phyloP scores from a whole-genome alignment of 2,888 invertebrate species.

The Scaptomyza polygonia region DNA sequence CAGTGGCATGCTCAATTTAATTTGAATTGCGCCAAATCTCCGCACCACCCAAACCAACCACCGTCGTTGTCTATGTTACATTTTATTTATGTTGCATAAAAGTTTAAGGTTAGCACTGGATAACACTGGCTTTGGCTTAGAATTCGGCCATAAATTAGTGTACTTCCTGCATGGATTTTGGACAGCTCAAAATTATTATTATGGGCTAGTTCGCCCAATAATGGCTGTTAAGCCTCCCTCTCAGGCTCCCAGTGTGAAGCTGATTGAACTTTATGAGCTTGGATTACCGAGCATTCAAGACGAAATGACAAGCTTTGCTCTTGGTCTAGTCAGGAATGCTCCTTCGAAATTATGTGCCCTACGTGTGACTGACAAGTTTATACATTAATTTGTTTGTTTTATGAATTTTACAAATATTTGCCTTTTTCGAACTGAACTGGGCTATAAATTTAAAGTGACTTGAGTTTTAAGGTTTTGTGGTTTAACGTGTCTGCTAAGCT shows the following conservation, averaged over 20 bases:
- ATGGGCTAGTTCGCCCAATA: conserved; percentile 24
- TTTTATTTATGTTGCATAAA: conserved; percentile 56
- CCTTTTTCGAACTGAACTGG: conserved; percentile 59
- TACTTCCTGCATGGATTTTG: conserved; percentile 56
- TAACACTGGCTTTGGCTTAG: conserved; percentile 23
- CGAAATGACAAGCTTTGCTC: conserved; percentile 24
- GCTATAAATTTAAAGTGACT: conserved; percentile 57
- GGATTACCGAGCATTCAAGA: conserved; percentile 48
- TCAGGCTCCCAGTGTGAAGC: conserved; percentile 22
- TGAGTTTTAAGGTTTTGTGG: conserved; percentile 30
- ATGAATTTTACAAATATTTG: conserved; percentile 50
- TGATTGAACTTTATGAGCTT: conserved; percentile 73
- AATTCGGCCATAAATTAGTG: conserved; percentile 65
- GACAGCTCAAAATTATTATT: conserved; percentile 50
- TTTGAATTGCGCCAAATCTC: conserved; percentile 63
- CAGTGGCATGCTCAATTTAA: conserved; percentile 72
- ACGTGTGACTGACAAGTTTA: conserved; percentile 78
- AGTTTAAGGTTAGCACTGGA: conserved; percentile 37
- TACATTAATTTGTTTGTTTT: conserved; percentile 54
- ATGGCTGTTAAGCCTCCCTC: conserved; percentile 25
- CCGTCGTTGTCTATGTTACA: conserved; percentile 15
- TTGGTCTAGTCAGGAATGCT: neutral
- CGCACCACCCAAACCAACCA: neutral
- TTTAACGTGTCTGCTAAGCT: neutral
- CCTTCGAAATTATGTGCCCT: conserved; percentile 58